phyloP scores from a whole-genome alignment of 2,888 invertebrate genomes.

The Euzophera pinguis region DNA sequence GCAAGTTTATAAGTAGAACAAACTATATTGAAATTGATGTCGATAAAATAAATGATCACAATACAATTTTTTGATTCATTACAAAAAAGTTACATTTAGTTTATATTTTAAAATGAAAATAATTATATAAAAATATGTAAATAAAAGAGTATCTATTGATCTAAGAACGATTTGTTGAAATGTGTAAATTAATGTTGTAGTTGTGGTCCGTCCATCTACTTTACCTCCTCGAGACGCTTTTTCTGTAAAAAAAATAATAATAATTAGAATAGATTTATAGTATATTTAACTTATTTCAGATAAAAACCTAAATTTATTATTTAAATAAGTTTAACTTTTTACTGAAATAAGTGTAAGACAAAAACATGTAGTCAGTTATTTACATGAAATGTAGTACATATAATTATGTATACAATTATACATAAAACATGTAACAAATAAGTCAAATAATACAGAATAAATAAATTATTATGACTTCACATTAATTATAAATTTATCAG shows the following conservation, averaged over 20 bases:
- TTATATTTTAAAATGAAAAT: too few relatives aligned
- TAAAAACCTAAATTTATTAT: neutral
- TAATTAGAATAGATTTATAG: conserved; percentile 31
- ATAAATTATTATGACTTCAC: neutral
- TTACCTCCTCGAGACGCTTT: conserved; percentile 89
- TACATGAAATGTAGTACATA: neutral
- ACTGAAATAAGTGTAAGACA: neutral
- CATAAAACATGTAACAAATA: neutral
- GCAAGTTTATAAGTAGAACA: too few relatives aligned
- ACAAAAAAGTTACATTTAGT: too few relatives aligned
- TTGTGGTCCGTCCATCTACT: conserved; percentile 31
- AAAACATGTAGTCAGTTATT: neutral
- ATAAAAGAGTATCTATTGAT: too few relatives aligned
- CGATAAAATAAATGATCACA: too few relatives aligned
- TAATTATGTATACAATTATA: neutral
- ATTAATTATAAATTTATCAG: neutral
- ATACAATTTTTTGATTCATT: too few relatives aligned
- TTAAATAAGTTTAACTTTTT: neutral
- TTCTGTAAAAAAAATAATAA: conserved; percentile 83
- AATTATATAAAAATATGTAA: too few relatives aligned
- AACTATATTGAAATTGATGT: too few relatives aligned
- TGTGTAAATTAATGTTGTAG: conserved; percentile 10
- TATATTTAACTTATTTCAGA: neutral
- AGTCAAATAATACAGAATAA: neutral
- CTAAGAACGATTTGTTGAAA: too few relatives aligned